These are phyloP conservation scores for Phortica variegata DNA, from an alignment of 1,140 invertebrate species.

Conservation along the genomic window DNA sequence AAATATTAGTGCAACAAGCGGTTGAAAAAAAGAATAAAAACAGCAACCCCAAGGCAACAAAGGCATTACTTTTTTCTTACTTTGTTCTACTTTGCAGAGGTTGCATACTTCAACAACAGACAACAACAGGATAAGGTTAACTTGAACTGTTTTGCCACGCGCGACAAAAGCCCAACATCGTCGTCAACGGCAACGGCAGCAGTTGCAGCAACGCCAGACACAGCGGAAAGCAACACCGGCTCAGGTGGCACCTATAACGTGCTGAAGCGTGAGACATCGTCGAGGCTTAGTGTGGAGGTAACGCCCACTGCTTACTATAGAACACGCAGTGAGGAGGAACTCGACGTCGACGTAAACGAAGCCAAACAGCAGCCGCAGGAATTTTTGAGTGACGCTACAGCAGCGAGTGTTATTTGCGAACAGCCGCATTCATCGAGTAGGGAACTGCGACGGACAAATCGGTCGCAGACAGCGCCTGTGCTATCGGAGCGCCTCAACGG, in stretches of 20 bases:
- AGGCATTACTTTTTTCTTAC: conserved; percentile 36
- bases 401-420: conserved; percentile 15
- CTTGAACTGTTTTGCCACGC: no score
- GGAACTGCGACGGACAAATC: conserved; percentile 18
- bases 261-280: conserved; percentile 16
- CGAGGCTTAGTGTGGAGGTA: no score
- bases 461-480: conserved; percentile 38
- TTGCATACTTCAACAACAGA: conserved; percentile 51
- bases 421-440: no score
- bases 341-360: conserved; percentile 15
- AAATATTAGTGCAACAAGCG: no score
- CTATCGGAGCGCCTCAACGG: conserved; percentile 18
- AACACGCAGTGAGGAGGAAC: conserved; percentile 22
- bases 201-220: conserved; percentile 9
- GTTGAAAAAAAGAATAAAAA: no score
- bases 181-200: background rate
- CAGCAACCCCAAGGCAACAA: no score
- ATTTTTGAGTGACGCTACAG: no score
- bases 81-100: conserved; percentile 49
- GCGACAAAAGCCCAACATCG: conserved; percentile 16
- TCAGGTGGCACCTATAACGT: conserved; percentile 37
- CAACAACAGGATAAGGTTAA: conserved; percentile 19
- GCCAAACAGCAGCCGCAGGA: background rate
- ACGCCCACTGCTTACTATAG: no score
- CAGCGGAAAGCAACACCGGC: conserved; percentile 17